Evolutionary conservation across 2,888 invertebrate genomes (phyloP), one percentile per base, ranked within the genome.

Genomic region (Chalcosyrphus nemorum): DNA sequence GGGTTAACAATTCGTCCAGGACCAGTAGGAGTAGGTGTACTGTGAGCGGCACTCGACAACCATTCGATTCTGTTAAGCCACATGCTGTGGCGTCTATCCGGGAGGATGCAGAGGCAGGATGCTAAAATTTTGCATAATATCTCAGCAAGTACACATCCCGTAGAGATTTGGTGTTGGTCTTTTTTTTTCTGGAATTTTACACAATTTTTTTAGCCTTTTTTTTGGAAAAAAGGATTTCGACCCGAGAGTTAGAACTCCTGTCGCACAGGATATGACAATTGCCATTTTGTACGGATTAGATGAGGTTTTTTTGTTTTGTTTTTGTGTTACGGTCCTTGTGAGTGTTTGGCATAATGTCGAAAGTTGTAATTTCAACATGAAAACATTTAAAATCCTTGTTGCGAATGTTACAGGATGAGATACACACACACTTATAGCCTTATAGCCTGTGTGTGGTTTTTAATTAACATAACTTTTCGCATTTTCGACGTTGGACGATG

Each of bases 1-100:
- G 68, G 84, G 84, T 84, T 84, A 84, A 84, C 80, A 84, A 84
- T 80, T 75, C 84, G 80, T 84, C 56, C 84, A 84, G 84, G 65
- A 74, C 38, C 47, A 68, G 38, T 54, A 38, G n/a, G n/a, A 50
- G 57, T 13, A 47, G 52, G 41, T 54, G 82, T 75, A 78, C 74
- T 74, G 65, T 43, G 74, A 80, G 56, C 52, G 63, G 52, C 45
- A 70, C 80, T 70, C 74, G 65, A 80, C 84, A 80, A 66, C 78
- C 74, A 74, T 84, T 84, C 74, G 57, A 84, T 84, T 75, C 74
- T 84, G 84, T 84, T 84, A 65, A 80, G 80, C 84, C 84, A 84
- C 72, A 84, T 84, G 84, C 80, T 84, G 82, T 72, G 47, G 47
- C 29, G 45, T 32, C 41, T 32, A 66, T 43, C 38, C 61, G 15